Evolutionary conservation across 2,113 vertebrate genomes (phyloP).

Genomic region (Chaetodon auriga): DNA sequence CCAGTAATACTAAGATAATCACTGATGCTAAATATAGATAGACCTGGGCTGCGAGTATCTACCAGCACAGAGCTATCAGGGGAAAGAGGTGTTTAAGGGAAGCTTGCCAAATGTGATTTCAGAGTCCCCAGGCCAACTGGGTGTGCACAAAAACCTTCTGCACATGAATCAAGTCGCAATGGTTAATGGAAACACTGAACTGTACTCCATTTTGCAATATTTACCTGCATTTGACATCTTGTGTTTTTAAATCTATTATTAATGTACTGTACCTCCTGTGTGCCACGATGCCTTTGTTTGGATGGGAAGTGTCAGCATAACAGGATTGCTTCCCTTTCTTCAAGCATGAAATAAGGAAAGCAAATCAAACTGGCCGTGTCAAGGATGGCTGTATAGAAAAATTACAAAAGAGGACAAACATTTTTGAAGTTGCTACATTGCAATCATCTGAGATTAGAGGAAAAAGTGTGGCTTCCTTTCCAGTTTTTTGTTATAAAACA

Average conservation of each 20-base stretch:
- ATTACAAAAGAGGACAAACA: constrained; percentile 3
- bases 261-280: constrained; percentile 34
- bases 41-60: constrained; percentile 52
- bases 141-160: constrained; percentile 51
- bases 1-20: constrained; percentile 54
- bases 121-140: constrained; percentile 61
- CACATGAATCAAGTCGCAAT: constrained; percentile 51
- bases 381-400: constrained; percentile 12
- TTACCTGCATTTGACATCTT: constrained; percentile 55
- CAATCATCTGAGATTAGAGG: not conserved
- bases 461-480: not conserved
- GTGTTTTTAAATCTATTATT: constrained; percentile 56
- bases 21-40: constrained; percentile 65
- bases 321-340: constrained; percentile 18
- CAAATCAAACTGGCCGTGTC: constrained; percentile 16
- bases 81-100: constrained; percentile 66
- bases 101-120: constrained; percentile 66
- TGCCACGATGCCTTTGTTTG: constrained; percentile 19
- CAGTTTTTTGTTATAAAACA: not conserved
- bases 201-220: constrained; percentile 37
- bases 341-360: constrained; percentile 27
- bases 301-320: constrained; percentile 32
- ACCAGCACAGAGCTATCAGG: constrained; percentile 55
- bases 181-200: constrained; percentile 49
- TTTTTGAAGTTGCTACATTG: not conserved